Percentiles rank a stretch among this genome's conserved stretches.
These are phyloP conservation scores for Quadriops clusia DNA, from an alignment of 2,888 invertebrate genomes.

Conservation along the genomic window DNA sequence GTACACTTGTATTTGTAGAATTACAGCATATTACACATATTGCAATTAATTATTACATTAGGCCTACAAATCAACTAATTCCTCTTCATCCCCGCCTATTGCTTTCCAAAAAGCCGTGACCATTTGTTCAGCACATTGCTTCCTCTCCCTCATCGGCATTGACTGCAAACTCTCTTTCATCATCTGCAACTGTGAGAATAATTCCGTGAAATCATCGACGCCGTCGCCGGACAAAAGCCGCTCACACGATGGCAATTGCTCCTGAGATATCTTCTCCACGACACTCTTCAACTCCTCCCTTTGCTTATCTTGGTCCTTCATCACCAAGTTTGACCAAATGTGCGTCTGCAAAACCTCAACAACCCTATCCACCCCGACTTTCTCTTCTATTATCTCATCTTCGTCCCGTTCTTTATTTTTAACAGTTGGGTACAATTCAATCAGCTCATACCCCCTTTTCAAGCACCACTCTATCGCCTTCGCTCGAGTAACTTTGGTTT, in stretches of 20 bases:
- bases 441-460: constrained; percentile 53
- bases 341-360: constrained; percentile 60
- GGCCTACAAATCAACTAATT: constrained; percentile 43
- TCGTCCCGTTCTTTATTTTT: constrained; percentile 33
- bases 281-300: constrained; percentile 7
- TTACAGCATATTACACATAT: constrained; percentile 3
- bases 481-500: constrained; percentile 31
- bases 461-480: constrained; percentile 54
- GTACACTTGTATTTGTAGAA: background rate
- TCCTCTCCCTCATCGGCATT: constrained; percentile 50
- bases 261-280: constrained; percentile 2
- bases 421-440: constrained; percentile 46
- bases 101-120: constrained; percentile 64
- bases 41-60: too few species aligned
- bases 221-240: constrained; percentile 22
- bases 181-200: constrained; percentile 52
- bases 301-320: constrained; percentile 41
- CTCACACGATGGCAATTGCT: constrained; percentile 11
- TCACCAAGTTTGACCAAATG: constrained; percentile 55
- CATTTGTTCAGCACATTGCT: constrained; percentile 59
- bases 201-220: constrained; percentile 45
- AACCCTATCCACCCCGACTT: constrained; percentile 52
- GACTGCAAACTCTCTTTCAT: constrained; percentile 56
- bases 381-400: constrained; percentile 45
- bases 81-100: constrained; percentile 59